Evolutionary conservation across 2,888 invertebrate genomes (phyloP), one percentile per base, ranked within the genome.

Genomic region (Cheilosia soror): DNA sequence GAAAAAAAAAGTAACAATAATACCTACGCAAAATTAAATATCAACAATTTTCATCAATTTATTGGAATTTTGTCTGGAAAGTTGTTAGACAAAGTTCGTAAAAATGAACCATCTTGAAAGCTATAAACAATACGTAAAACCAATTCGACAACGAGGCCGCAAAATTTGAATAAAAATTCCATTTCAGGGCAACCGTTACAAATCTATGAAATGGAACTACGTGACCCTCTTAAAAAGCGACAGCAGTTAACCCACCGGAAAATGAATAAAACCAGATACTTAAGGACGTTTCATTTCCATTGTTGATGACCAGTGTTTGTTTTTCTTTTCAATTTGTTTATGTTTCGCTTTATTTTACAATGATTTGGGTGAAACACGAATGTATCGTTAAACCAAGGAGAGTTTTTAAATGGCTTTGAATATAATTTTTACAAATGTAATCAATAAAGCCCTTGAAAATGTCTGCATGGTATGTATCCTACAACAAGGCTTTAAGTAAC

Each of bases 101-200:
- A 11, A 37, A 37, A 37, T 37, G 11, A 37, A 37, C 37, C n/a
- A n/a, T n/a, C n/a, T 1, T n/a, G 13, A 27, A 55, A 25, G 27
- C n/a, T 6, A 42, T 51, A 40, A 37, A 29, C 13, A 27, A 27
- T 13, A 40, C 15, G 3, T 9, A 7, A 20, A 15, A 40, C 13
- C 20, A 51, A 53, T 29, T 37, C 37, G 40, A 5, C 53, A 55
- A 13, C 5, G 33, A 65, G 57, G 49, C 13, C 57, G 7, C 20
- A 33, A 37, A 68, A 77, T 77, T 77, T 55, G 62, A 68, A 77
- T 77, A 68, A 62, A 62, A 77, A 62, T 37, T 44, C 44, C 53
- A 77, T 69, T 69, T 53, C n/a, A 3, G 27, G 13, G 20, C 29
- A 58, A 69, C 69, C 62, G 33, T 60, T 62, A 60, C 53, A 53